Evolutionary conservation across 2,797 vertebrate genomes (phyloP).

Genomic region (Rhyacichthys aspro): DNA sequence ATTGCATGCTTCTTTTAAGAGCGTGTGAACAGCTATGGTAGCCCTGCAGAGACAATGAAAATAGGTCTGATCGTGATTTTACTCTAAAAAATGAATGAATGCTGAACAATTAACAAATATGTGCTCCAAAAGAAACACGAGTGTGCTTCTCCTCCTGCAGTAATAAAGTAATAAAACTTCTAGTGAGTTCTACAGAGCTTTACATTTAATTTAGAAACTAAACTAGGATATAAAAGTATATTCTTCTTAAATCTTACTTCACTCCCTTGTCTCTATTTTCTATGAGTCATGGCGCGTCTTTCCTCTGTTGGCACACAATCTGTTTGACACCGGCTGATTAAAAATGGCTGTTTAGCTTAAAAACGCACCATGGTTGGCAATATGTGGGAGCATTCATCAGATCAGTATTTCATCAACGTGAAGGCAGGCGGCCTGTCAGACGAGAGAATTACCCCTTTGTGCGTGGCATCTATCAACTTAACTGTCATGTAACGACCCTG

Average conservation of each 20-base stretch:
- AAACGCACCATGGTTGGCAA: slow-evolving; percentile 45
- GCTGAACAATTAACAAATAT: no score
- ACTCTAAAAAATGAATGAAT: no score
- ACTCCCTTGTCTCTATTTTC: slow-evolving; percentile 17
- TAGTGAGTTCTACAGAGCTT: no score
- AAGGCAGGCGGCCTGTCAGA: slow-evolving; percentile 54
- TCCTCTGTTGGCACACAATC: slow-evolving; percentile 35
- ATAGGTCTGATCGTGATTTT: no score
- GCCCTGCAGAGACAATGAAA: no score
- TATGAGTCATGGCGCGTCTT: slow-evolving; percentile 8
- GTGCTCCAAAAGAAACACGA: no score
- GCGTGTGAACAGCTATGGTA: no score
- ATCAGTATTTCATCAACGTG: slow-evolving; percentile 58
- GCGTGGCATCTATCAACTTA: slow-evolving; percentile 69
- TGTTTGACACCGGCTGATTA: slow-evolving; percentile 47
- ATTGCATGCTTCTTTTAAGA: no score
- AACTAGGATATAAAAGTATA: no score
- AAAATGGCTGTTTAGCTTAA: slow-evolving; percentile 57
- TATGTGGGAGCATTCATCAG: slow-evolving; percentile 62
- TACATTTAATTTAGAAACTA: no score
- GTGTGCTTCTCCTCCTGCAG: no score
- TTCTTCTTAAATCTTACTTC: not conserved
- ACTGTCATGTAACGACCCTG: slow-evolving; percentile 75
- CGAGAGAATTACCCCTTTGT: slow-evolving; percentile 70
- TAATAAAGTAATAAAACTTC: no score